These are phyloP conservation scores for Bostrychus sinensis DNA, from an alignment of 2,113 vertebrate genomes.

Conservation along the genomic window DNA sequence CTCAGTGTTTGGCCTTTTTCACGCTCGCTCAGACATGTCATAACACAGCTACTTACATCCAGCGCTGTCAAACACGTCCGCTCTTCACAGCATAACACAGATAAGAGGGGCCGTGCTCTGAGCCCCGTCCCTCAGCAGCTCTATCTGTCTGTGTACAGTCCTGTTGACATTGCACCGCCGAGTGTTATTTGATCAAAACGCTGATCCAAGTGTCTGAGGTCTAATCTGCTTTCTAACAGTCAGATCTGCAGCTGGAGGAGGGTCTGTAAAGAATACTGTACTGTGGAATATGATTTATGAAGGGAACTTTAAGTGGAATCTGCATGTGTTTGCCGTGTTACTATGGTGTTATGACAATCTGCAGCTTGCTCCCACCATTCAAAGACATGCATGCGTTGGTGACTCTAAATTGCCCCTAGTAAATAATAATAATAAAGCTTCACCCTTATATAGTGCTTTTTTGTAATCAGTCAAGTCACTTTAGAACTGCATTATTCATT, in stretches of 20 bases:
- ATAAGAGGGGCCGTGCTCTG: constrained; percentile 70
- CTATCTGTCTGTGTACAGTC: constrained; percentile 47
- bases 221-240: constrained; percentile 67
- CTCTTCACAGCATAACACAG: constrained; percentile 73
- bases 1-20: constrained; percentile 63
- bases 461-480: too few species aligned
- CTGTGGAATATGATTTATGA: neutral
- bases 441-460: too few species aligned
- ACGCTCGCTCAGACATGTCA: constrained; percentile 76
- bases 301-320: too few species aligned
- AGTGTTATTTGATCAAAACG: constrained; percentile 73
- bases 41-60: constrained; percentile 75
- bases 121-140: constrained; percentile 58
- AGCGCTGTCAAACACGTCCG: constrained; percentile 77
- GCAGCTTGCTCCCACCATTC: too few species aligned
- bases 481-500: too few species aligned
- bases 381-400: too few species aligned
- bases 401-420: too few species aligned
- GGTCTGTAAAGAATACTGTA: constrained; percentile 8
- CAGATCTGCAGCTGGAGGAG: constrained; percentile 52
- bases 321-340: too few species aligned
- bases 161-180: constrained; percentile 72
- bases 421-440: too few species aligned
- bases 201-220: constrained; percentile 70
- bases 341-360: too few species aligned